Evolutionary conservation across 2,888 invertebrate genomes (phyloP).

Genomic region (Papilio gigon): DNA sequence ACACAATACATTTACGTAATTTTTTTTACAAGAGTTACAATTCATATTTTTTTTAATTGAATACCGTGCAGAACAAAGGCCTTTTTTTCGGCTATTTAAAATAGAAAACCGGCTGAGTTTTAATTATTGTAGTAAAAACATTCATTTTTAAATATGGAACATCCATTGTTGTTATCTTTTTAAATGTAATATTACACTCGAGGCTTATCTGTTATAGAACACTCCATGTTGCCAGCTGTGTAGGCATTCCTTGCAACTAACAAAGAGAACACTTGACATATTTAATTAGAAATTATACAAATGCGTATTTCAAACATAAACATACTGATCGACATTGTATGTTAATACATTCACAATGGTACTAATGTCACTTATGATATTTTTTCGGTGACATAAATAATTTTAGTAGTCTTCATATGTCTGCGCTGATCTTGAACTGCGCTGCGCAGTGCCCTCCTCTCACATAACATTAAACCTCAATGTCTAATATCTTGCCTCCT

Average conservation of each 20-base stretch:
- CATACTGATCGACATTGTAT: conserved; percentile 2
- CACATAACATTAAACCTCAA: no score
- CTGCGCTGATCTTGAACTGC: no score
- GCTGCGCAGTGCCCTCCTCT: no score
- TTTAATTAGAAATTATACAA: neutral
- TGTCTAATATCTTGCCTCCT: no score
- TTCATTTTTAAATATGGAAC: neutral
- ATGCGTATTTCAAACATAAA: neutral
- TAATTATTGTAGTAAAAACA: no score
- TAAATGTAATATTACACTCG: neutral
- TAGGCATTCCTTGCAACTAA: neutral
- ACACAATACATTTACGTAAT: neutral
- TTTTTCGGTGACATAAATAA: neutral
- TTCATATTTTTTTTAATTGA: no score
- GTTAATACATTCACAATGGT: neutral
- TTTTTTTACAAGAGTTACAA: no score
- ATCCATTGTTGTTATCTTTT: neutral
- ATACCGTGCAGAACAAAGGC: no score
- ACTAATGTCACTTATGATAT: neutral
- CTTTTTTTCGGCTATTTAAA: no score
- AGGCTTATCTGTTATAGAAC: neutral
- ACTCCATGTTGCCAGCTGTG: neutral
- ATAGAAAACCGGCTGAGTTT: no score
- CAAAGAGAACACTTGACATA: neutral
- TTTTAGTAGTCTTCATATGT: no score